phyloP scores from a whole-genome alignment of 2,113 vertebrate species.

The Hepsetus odoe region DNA sequence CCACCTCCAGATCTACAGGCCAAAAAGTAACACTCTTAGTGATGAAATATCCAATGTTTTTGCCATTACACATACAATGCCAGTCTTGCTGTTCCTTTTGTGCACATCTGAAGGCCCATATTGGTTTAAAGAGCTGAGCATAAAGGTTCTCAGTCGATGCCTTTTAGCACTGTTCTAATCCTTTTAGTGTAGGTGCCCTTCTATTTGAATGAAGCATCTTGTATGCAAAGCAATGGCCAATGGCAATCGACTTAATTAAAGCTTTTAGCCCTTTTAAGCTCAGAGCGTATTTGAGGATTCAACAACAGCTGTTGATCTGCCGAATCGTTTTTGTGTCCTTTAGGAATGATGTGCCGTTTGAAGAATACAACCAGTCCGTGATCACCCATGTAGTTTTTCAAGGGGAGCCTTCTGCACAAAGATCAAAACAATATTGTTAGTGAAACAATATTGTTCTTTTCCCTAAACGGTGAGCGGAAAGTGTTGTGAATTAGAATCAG shows the following conservation, averaged over 20 bases:
- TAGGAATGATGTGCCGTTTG: slow-evolving; percentile 57
- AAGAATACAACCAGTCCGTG: slow-evolving; percentile 29
- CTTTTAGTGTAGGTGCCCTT: slow-evolving; percentile 52
- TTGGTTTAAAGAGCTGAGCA: neutral
- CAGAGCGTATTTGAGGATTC: slow-evolving; percentile 55
- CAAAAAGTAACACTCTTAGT: too few species aligned
- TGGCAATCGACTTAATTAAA: slow-evolving; percentile 58
- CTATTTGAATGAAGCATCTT: slow-evolving; percentile 49
- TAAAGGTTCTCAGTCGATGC: neutral
- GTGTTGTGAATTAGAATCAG: too few species aligned
- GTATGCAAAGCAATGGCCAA: slow-evolving; percentile 54
- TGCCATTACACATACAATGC: too few species aligned
- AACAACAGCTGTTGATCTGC: slow-evolving; percentile 43
- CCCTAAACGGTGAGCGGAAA: too few species aligned
- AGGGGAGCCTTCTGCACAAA: too few species aligned
- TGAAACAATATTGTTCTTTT: too few species aligned
- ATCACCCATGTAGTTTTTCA: slow-evolving; percentile 11
- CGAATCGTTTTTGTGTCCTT: slow-evolving; percentile 63
- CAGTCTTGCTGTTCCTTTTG: too few species aligned
- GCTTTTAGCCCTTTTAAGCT: slow-evolving; percentile 48
- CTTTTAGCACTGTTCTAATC: neutral
- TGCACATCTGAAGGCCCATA: neutral
- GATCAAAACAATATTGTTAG: too few species aligned
- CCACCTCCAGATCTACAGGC: too few species aligned
- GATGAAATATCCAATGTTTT: too few species aligned